A percentile compares a stretch with the other conserved stretches of the same genome.
Conservation (phyloP, 2,888 invertebrate species). For the Netelia virgata region DNA sequence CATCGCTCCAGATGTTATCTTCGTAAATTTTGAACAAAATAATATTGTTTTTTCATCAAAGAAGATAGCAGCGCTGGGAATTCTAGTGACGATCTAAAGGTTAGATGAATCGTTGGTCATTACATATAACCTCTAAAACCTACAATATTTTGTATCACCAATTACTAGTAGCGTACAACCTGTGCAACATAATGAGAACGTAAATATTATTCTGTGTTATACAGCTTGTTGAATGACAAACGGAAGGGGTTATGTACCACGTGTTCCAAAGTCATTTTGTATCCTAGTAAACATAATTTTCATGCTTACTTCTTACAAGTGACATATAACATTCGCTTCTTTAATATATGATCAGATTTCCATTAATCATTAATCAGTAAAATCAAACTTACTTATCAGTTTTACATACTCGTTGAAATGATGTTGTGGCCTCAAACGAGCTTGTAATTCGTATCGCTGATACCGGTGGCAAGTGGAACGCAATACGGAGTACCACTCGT, state of each 20-base stretch:
- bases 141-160: no score
- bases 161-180: neutral
- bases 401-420: neutral
- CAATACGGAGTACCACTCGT: neutral
- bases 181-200: neutral
- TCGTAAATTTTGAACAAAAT: no score
- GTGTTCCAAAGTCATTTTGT: slow-evolving; percentile 8
- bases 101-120: no score
- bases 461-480: slow-evolving; percentile 23
- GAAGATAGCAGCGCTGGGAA: no score
- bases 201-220: neutral
- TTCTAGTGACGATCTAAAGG: no score
- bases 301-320: neutral
- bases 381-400: neutral
- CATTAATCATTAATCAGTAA: neutral
- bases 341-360: neutral
- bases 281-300: neutral
- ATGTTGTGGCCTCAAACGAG: neutral
- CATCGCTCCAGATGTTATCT: no score
- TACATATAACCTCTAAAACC: no score
- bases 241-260: slow-evolving; percentile 29
- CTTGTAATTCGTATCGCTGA: neutral
- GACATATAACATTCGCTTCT: neutral
- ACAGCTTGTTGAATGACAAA: neutral
- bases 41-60: no score